A percentile compares a stretch with the other conserved stretches of the same genome.
phyloP scores from a whole-genome alignment of 2,113 vertebrate genomes.

The Takifugu flavidus region DNA sequence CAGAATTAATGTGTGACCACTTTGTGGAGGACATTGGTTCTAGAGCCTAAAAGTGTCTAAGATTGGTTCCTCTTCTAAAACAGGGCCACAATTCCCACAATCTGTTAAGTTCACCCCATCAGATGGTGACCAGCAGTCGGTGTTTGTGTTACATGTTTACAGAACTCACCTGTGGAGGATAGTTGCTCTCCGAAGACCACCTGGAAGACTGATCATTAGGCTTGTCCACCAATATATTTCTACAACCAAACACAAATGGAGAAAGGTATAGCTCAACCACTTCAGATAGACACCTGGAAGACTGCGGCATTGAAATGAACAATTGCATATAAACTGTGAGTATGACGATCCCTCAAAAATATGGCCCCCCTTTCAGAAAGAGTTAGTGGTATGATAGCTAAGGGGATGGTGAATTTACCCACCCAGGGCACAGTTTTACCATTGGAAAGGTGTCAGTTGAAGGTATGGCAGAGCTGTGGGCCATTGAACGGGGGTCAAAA shows the following conservation, averaged over 20 bases:
- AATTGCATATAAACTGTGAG: no score
- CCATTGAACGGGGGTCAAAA: no score
- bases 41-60: not conserved
- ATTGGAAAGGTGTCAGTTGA: no score
- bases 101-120: not conserved
- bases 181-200: constrained; percentile 99
- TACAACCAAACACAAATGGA: constrained; percentile 3
- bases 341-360: no score
- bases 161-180: constrained; percentile 89
- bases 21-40: not conserved
- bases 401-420: no score
- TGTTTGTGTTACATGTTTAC: not conserved
- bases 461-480: no score
- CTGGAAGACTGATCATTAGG: constrained; percentile 97
- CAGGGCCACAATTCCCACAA: not conserved
- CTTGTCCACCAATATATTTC: constrained; percentile 98
- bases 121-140: constrained; percentile 2
- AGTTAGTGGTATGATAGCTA: no score
- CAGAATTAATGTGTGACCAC: not conserved
- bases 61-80: constrained; percentile 19
- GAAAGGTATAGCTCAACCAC: not conserved
- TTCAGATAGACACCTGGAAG: not conserved
- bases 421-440: no score
- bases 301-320: no score
- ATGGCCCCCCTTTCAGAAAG: no score